These are phyloP conservation scores for Notamacropus eugenii DNA, from an alignment of 2,797 vertebrate genomes.

Conservation along the genomic window DNA sequence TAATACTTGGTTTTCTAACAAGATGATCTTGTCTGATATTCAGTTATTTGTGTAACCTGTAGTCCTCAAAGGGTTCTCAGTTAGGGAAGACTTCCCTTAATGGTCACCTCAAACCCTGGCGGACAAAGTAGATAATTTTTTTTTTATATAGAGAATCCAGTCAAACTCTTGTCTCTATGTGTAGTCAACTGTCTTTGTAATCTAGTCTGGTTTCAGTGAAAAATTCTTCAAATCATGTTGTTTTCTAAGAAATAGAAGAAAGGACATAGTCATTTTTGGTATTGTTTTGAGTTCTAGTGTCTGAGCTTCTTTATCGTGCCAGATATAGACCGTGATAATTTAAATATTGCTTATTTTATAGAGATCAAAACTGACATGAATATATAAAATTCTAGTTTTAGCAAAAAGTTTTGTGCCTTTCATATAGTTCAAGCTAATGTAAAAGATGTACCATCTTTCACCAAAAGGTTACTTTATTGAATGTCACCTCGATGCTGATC, in stretches of 20 bases:
- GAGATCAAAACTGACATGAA: slow-evolving; percentile 18
- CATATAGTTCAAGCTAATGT: slow-evolving; percentile 26
- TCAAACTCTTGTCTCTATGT: slow-evolving; percentile 14
- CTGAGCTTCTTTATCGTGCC: background rate
- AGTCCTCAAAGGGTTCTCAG: slow-evolving; percentile 31
- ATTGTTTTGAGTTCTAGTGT: slow-evolving; percentile 20
- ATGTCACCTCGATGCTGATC: background rate
- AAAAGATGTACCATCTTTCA: background rate
- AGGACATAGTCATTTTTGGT: background rate
- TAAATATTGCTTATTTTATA: background rate
- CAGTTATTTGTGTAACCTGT: slow-evolving; percentile 21
- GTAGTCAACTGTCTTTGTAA: background rate
- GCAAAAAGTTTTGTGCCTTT: slow-evolving; percentile 25
- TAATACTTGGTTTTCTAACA: slow-evolving; percentile 42
- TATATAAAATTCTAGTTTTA: slow-evolving; percentile 21
- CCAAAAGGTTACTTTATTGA: slow-evolving; percentile 12
- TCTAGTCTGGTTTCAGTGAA: background rate
- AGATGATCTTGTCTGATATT: background rate
- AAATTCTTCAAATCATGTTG: slow-evolving; percentile 19
- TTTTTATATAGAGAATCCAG: slow-evolving; percentile 28
- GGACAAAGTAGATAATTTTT: background rate
- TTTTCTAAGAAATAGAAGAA: slow-evolving; percentile 15
- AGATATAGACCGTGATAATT: background rate
- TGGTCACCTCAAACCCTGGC: slow-evolving; percentile 2
- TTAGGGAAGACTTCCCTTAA: slow-evolving; percentile 22